Evolutionary conservation across 2,888 invertebrate species (phyloP).

Genomic region (Ormia ochracea): DNA sequence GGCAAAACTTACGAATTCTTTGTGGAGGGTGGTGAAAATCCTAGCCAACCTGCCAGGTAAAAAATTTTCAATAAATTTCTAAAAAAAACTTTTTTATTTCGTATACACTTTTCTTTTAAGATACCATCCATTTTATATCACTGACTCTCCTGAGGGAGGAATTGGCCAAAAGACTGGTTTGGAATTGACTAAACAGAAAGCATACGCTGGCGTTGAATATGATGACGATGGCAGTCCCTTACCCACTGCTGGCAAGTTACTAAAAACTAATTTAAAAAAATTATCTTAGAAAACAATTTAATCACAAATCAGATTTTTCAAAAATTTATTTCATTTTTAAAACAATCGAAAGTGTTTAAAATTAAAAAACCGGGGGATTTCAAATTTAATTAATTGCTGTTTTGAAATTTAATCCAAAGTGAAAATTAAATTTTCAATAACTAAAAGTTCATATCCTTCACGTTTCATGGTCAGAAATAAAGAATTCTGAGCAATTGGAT

Average conservation of each 20-base stretch:
- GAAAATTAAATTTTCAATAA: no score
- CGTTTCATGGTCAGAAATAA: no score
- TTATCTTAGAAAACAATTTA: no score
- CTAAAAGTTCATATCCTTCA: no score
- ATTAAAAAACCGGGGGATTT: no score
- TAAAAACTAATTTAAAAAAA: neutral
- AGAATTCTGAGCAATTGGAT: no score
- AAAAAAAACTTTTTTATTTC: neutral
- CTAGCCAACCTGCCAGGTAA: constrained; percentile 86
- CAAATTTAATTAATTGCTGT: no score
- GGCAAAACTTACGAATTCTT: constrained; percentile 90
- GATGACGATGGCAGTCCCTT: constrained; percentile 86
- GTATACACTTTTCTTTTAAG: constrained; percentile 75
- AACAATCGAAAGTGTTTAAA: no score
- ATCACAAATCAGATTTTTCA: no score
- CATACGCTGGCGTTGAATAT: constrained; percentile 89
- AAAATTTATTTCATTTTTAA: no score
- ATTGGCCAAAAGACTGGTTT: constrained; percentile 86
- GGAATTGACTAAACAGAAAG: constrained; percentile 83
- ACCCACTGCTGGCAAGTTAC: constrained; percentile 84
- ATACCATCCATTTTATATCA: constrained; percentile 95
- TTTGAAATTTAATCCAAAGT: no score
- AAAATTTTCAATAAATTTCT: constrained; percentile 31
- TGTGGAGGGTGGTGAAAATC: constrained; percentile 90
- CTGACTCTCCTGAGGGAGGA: constrained; percentile 90